Evolutionary conservation across 2,113 vertebrate species (phyloP), one percentile per base, ranked within the genome.

Genomic region (Oplegnathus fasciatus): DNA sequence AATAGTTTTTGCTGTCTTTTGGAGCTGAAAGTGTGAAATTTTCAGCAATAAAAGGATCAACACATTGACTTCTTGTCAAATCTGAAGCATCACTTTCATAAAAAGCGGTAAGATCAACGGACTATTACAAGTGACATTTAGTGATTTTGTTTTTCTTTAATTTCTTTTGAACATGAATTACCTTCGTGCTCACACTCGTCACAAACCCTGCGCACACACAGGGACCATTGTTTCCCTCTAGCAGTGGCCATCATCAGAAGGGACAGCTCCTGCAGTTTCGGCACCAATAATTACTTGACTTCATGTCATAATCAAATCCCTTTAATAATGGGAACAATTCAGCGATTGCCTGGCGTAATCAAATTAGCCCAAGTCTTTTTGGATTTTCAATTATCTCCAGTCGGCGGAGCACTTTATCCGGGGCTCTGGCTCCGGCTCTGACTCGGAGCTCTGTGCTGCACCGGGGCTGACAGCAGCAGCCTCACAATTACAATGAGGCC

Each of bases 321-420:
- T 96, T 88, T 97, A 95, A 97, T 97, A 98, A 97, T 95, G 97
- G 96, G 96, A 97, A 97, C 96, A 97, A 97, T 97, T 96, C 97
- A 96, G 90, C 95, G 89, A 95, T 83, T 85, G 94, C 95, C 95
- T 95, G 96, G 95, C 94, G 94, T 98, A 98, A 98, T 97, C 96
- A 97, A 97, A 98, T 98, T 97, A 98, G 96, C 96, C 88, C 89
- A 95, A 97, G 97, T 97, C 96, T 95, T 97, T 97, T 97, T 97
- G 96, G 96, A 97, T 97, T 97, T 98, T 97, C 96, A 97, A 97
- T 98, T 97, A 97, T 97, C 96, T 97, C 93, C 96, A 94, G 94
- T 92, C 89, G 67, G 88, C 24, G 89, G 95, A 96, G 96, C 96
- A 87, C 96, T 97, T 96, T 94, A 95, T 96, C 96, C 87, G 0